These are phyloP conservation scores for Tipula unca DNA, from an alignment of 2,888 invertebrate species.

Conservation along the genomic window DNA sequence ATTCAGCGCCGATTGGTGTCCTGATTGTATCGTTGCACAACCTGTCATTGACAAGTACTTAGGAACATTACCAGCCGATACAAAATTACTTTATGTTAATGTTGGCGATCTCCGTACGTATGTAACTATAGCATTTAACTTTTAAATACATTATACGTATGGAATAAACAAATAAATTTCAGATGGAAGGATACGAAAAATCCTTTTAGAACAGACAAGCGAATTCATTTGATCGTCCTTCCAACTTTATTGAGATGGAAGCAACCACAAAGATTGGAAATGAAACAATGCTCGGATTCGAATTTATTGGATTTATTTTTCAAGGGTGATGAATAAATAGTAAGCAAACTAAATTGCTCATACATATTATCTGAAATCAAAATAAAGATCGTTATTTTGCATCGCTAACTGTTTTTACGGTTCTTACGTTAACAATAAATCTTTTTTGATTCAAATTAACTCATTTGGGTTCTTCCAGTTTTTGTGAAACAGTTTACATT, in stretches of 20 bases:
- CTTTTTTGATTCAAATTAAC: too few relatives aligned
- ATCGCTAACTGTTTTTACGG: too few relatives aligned
- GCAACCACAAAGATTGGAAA: not conserved
- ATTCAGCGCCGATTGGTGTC: constrained; percentile 2
- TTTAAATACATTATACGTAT: too few relatives aligned
- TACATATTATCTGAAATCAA: not conserved
- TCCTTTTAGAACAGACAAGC: constrained; percentile 14
- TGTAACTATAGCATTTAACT: not conserved
- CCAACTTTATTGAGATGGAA: not conserved
- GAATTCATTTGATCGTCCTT: not conserved
- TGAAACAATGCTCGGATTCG: not conserved
- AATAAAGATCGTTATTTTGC: not conserved
- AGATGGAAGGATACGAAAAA: not conserved
- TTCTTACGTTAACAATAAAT: not conserved
- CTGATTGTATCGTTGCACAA: not conserved
- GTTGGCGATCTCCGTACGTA: not conserved
- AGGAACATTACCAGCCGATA: not conserved
- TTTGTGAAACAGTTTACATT: too few relatives aligned
- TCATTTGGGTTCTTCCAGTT: too few relatives aligned
- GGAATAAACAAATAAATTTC: not conserved
- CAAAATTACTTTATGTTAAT: not conserved
- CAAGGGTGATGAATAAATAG: not conserved
- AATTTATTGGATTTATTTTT: not conserved
- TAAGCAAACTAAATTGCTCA: not conserved
- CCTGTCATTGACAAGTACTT: not conserved